Evolutionary conservation across 2,888 invertebrate species (phyloP), one percentile per base, ranked within the genome.

Genomic region (Dynastes tityus): DNA sequence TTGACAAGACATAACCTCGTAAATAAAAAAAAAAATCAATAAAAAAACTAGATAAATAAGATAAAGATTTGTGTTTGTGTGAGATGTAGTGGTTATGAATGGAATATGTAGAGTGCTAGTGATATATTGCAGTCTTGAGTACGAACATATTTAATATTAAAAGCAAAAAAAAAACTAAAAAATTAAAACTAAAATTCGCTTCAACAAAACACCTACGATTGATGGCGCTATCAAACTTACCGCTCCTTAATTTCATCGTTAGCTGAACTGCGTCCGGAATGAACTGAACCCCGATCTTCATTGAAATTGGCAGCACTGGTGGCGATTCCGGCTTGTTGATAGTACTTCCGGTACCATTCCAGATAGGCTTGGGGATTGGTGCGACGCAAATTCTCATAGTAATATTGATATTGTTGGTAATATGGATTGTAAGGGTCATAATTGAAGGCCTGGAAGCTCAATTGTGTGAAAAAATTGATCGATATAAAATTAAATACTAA

Each of bases 191-290:
- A 45, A 45, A 45, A 76, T 29, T 65, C 45, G 45, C 53, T 9
- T 40, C 67, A 77, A 11, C 64, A 16, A 61, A 79, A 71, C 32
- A 67, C 22, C 13, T 63, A 32, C 55, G 55, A 55, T 8, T 8
- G 45, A 45, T 45, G 11, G 45, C 11, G n/a, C 16, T 4, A 9
- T 5, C 45, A 68, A n/a, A 49, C 40, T 87, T 89, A 92, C 90
- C 93, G 91, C 83, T 92, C 90, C 84, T 91, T 92, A 11, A 89
- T 78, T 80, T 89, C 90, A 63, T 94, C 95, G 87, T 94, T 94
- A 83, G 94, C 92, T 80, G 95, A 95, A 89, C 95, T 95, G 83
- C 95, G 92, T 67, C 96, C 96, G 22, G 96, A 96, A 90, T 95
- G 95, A 76, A 95, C 94, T 84, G 95, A 95, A 81, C 93, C 94